These are phyloP conservation scores for Labeo calbasu DNA, from an alignment of 2,797 vertebrate genomes.

Conservation along the genomic window DNA sequence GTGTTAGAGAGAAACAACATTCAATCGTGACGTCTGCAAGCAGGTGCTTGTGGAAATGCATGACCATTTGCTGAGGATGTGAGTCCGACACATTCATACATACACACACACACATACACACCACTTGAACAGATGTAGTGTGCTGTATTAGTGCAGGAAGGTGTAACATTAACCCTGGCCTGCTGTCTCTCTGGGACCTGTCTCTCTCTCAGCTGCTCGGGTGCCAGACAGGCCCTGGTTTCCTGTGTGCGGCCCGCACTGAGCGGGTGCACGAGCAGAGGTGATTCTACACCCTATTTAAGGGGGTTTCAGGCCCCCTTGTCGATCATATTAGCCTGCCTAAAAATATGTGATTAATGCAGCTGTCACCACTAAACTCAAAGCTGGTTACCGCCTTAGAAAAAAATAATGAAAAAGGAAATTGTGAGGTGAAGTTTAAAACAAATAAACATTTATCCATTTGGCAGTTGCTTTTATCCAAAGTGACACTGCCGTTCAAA, in stretches of 20 bases:
- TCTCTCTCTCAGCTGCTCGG: slow-evolving; percentile 35
- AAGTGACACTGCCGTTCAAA: background rate
- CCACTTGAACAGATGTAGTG: slow-evolving; percentile 56
- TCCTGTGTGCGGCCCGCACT: slow-evolving; percentile 31
- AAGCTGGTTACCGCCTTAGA: background rate
- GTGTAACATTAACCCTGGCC: slow-evolving; percentile 56
- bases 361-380: slow-evolving; percentile 16
- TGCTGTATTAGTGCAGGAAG: slow-evolving; percentile 27
- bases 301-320: background rate
- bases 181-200: slow-evolving; percentile 44
- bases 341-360: slow-evolving; percentile 29
- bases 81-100: slow-evolving; percentile 34
- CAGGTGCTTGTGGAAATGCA: slow-evolving; percentile 24
- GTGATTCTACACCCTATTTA: slow-evolving; percentile 23
- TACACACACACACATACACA: slow-evolving; percentile 53
- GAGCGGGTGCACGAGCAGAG: slow-evolving; percentile 12
- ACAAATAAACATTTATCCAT: background rate
- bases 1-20: slow-evolving; percentile 50
- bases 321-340: slow-evolving; percentile 19
- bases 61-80: slow-evolving; percentile 29
- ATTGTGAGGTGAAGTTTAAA: background rate
- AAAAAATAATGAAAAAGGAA: background rate
- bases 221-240: slow-evolving; percentile 32
- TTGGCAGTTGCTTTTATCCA: background rate
- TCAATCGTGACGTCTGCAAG: slow-evolving; percentile 12